These are phyloP conservation scores for Lomographa bimaculata DNA, from an alignment of 2,888 invertebrate genomes.

Conservation along the genomic window DNA sequence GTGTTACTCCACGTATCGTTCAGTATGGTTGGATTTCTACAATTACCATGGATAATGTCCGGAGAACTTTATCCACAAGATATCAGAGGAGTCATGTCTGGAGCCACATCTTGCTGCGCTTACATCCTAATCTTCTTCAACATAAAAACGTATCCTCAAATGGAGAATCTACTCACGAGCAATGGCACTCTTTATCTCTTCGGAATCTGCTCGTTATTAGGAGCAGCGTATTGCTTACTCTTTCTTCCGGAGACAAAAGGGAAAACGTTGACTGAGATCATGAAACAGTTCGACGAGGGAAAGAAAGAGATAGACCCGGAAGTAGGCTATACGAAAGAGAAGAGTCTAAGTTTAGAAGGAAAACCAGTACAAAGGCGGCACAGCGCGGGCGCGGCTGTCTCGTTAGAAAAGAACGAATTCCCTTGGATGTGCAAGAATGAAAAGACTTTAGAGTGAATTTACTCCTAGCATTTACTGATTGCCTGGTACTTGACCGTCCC, in stretches of 20 bases:
- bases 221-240: slow-evolving; percentile 84
- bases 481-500: slow-evolving; percentile 40
- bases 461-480: slow-evolving; percentile 31
- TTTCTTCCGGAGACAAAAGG: slow-evolving; percentile 89
- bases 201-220: slow-evolving; percentile 82
- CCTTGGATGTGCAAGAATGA: slow-evolving; percentile 52
- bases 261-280: slow-evolving; percentile 87
- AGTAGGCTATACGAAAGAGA: slow-evolving; percentile 53
- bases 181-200: slow-evolving; percentile 87
- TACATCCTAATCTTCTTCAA: slow-evolving; percentile 88
- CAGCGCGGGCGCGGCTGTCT: slow-evolving; percentile 67
- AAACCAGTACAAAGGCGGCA: slow-evolving; percentile 57
- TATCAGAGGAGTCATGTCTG: slow-evolving; percentile 87
- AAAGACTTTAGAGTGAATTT: slow-evolving; percentile 39
- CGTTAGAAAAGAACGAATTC: slow-evolving; percentile 63
- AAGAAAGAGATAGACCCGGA: slow-evolving; percentile 66
- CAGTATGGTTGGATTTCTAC: slow-evolving; percentile 89
- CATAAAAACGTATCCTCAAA: slow-evolving; percentile 87
- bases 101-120: slow-evolving; percentile 87
- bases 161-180: slow-evolving; percentile 81
- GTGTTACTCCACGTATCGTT: slow-evolving; percentile 87
- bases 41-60: slow-evolving; percentile 90
- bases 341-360: slow-evolving; percentile 47
- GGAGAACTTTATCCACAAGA: slow-evolving; percentile 88
- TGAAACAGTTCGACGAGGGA: slow-evolving; percentile 82